These are phyloP conservation scores for Orthochromis malagaraziensis DNA, from an alignment of 2,113 vertebrate genomes.

Conservation along the genomic window DNA sequence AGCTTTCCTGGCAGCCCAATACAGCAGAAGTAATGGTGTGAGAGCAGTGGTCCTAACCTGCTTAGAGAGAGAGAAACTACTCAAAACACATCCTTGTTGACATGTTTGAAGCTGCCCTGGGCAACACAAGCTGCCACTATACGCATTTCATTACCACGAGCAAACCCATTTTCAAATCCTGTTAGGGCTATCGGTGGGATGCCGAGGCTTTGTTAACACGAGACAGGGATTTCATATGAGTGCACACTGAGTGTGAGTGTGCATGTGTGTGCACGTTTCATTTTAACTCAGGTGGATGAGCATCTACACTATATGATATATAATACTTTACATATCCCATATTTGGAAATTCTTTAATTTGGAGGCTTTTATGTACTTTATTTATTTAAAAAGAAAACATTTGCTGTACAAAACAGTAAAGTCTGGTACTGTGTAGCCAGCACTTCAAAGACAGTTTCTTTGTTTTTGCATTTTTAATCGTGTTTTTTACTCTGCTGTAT, in stretches of 20 bases:
- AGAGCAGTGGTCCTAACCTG: slow-evolving; percentile 23
- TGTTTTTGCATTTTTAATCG: not conserved
- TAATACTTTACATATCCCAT: not conserved
- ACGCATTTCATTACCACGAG: slow-evolving; percentile 45
- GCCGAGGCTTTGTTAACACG: slow-evolving; percentile 21
- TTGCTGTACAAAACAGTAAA: not conserved
- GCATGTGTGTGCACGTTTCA: not conserved
- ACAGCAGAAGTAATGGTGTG: not conserved
- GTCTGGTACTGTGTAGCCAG: not conserved
- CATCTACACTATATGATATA: not conserved
- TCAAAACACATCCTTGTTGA: slow-evolving; percentile 53
- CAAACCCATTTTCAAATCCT: slow-evolving; percentile 34
- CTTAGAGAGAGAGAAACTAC: slow-evolving; percentile 25
- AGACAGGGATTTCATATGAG: not conserved
- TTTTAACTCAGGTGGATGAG: not conserved
- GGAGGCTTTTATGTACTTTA: not conserved
- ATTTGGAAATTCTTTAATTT: not conserved
- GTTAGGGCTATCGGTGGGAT: slow-evolving; percentile 19
- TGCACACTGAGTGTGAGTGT: not conserved
- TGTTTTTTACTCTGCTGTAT: not conserved
- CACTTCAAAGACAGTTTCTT: not conserved
- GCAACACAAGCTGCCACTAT: slow-evolving; percentile 48
- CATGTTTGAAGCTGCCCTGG: slow-evolving; percentile 23
- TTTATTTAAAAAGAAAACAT: not conserved
- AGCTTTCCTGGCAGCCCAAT: not conserved